Conservation (phyloP, 2,797 vertebrate species). For the Nannoperca australis region DNA sequence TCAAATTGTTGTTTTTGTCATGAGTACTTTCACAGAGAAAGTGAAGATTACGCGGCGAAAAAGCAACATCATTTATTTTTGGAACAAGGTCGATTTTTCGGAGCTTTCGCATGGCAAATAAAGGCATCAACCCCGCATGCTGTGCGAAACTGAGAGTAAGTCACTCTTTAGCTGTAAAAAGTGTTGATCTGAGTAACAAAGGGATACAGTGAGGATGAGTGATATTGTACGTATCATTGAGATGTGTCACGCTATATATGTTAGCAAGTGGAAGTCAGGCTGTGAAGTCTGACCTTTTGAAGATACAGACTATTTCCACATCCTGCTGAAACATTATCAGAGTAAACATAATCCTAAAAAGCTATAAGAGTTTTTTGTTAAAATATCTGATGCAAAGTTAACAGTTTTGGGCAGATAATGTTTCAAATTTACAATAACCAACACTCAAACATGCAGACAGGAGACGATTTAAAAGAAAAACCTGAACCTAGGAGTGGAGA, state of each 20-base stretch:
- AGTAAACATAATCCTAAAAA: neutral
- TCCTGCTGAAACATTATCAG: neutral
- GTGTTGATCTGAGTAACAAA: conserved; percentile 31
- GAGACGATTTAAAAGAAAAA: neutral
- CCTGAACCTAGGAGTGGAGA: neutral
- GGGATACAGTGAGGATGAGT: conserved; percentile 21
- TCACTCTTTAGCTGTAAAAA: conserved; percentile 12
- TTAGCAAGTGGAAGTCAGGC: conserved; percentile 48
- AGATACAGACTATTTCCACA: conserved; percentile 24
- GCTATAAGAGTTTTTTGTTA: neutral
- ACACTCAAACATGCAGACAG: neutral
- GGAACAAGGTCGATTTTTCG: too few relatives aligned
- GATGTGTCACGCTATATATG: conserved; percentile 41
- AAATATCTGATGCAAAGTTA: neutral
- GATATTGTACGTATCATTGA: conserved; percentile 35
- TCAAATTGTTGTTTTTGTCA: too few relatives aligned
- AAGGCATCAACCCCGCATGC: too few relatives aligned
- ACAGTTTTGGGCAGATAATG: neutral
- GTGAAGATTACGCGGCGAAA: too few relatives aligned
- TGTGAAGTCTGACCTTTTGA: conserved; percentile 45
- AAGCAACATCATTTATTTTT: too few relatives aligned
- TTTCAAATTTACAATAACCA: conserved; percentile 3
- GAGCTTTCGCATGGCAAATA: too few relatives aligned
- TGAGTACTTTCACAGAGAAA: too few relatives aligned
- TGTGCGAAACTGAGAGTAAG: neutral